phyloP scores from a whole-genome alignment of 2,888 invertebrate genomes.

The Ormyrus pomaceus region DNA sequence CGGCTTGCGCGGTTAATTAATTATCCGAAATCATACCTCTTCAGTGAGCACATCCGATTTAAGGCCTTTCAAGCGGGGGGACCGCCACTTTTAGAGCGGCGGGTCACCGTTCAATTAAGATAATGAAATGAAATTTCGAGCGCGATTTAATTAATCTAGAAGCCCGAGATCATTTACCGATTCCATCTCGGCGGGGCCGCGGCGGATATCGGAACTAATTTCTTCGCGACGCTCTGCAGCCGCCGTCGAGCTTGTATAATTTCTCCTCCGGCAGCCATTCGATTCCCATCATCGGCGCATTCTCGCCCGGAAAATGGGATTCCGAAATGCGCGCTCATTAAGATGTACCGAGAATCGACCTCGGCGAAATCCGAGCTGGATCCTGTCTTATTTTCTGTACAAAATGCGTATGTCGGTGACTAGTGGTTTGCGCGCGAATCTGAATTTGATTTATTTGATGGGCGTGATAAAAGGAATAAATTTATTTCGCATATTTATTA shows the following conservation, averaged over 20 bases:
- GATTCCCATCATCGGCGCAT: slow-evolving; percentile 38
- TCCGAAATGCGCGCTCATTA: slow-evolving; percentile 25
- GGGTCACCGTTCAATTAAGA: slow-evolving; percentile 43
- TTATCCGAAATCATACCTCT: slow-evolving; percentile 36
- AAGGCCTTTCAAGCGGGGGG: not conserved
- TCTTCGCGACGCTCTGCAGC: slow-evolving; percentile 10
- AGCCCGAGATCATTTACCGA: slow-evolving; percentile 40
- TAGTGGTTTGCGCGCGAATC: no score
- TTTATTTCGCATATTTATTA: not conserved
- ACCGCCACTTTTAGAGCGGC: not conserved
- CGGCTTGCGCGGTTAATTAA: slow-evolving; percentile 16
- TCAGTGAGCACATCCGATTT: slow-evolving; percentile 42
- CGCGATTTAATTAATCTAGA: slow-evolving; percentile 50
- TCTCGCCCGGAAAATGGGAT: slow-evolving; percentile 28
- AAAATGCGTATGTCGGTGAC: no score
- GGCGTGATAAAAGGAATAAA: not conserved
- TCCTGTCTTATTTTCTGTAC: not conserved
- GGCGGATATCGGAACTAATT: slow-evolving; percentile 44
- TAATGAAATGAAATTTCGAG: slow-evolving; percentile 54
- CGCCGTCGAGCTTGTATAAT: not conserved
- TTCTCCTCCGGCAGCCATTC: slow-evolving; percentile 20
- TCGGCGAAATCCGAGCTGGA: not conserved
- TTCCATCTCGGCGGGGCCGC: slow-evolving; percentile 34
- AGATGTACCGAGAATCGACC: slow-evolving; percentile 16
- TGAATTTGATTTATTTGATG: no score